Conservation (phyloP, 2,888 invertebrate genomes). For the Phalangium opilio region DNA sequence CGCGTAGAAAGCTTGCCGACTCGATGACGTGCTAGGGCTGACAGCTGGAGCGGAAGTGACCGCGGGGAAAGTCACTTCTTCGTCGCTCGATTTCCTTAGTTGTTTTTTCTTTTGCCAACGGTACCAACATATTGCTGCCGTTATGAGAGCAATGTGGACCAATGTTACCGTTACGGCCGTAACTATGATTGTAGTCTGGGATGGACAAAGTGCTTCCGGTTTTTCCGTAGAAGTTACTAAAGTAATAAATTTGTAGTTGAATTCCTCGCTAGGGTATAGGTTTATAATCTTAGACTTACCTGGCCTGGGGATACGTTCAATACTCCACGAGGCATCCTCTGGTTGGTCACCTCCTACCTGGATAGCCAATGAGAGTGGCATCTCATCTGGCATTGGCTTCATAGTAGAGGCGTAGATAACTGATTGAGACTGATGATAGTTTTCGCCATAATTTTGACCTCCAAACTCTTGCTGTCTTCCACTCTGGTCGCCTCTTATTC, state of each 20-base stretch:
- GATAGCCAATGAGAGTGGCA: constrained; percentile 23
- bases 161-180: constrained; percentile 20
- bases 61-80: constrained; percentile 5
- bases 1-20: constrained; percentile 12
- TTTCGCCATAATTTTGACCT: too few species aligned
- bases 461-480: not conserved
- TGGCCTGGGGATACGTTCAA: not conserved
- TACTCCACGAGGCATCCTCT: constrained; percentile 5
- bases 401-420: constrained; percentile 5
- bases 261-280: not conserved
- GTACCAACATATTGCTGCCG: constrained; percentile 18
- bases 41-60: constrained; percentile 2
- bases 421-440: not conserved
- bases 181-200: constrained; percentile 19
- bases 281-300: constrained; percentile 7
- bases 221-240: not conserved
- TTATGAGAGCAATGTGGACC: constrained; percentile 15
- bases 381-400: constrained; percentile 18
- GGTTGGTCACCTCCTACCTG: constrained; percentile 21
- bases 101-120: constrained; percentile 16
- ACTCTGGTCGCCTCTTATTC: not conserved
- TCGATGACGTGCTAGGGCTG: constrained; percentile 7
- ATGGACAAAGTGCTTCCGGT: constrained; percentile 16
- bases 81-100: constrained; percentile 11
- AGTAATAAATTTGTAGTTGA: not conserved